phyloP scores from a whole-genome alignment of 2,888 invertebrate species.

The Helleia helle region DNA sequence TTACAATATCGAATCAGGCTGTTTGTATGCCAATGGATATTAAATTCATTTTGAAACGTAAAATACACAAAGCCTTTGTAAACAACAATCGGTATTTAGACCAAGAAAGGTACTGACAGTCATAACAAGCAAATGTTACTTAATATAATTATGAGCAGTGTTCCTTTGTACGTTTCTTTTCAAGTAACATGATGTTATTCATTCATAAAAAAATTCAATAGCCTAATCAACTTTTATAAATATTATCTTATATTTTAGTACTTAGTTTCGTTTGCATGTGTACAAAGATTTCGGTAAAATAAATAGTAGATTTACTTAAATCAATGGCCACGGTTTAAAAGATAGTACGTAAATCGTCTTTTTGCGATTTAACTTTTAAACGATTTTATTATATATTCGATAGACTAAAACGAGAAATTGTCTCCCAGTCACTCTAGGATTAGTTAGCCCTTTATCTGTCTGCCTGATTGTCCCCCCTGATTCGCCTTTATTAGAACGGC shows the following conservation, averaged over 20 bases:
- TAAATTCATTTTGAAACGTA: constrained; percentile 31
- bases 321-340: too few species aligned
- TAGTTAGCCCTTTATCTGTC: too few species aligned
- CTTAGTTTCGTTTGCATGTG: background rate
- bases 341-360: too few species aligned
- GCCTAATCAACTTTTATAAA: too few species aligned
- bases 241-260: background rate
- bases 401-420: too few species aligned
- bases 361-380: too few species aligned
- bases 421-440: too few species aligned
- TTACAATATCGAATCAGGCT: constrained; percentile 14
- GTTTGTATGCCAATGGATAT: constrained; percentile 15
- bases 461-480: too few species aligned
- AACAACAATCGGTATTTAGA: constrained; percentile 7
- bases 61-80: constrained; percentile 3
- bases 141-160: background rate
- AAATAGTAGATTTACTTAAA: too few species aligned
- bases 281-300: background rate
- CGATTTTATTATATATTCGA: too few species aligned
- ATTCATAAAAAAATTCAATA: too few species aligned
- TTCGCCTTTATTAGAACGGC: too few species aligned
- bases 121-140: constrained; percentile 3
- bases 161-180: background rate
- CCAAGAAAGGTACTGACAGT: constrained; percentile 9
- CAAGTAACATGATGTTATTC: constrained; percentile 1